Base-by-base conservation (phyloP, 2,888 invertebrate genomes). In the Noctua janthina region DNA sequence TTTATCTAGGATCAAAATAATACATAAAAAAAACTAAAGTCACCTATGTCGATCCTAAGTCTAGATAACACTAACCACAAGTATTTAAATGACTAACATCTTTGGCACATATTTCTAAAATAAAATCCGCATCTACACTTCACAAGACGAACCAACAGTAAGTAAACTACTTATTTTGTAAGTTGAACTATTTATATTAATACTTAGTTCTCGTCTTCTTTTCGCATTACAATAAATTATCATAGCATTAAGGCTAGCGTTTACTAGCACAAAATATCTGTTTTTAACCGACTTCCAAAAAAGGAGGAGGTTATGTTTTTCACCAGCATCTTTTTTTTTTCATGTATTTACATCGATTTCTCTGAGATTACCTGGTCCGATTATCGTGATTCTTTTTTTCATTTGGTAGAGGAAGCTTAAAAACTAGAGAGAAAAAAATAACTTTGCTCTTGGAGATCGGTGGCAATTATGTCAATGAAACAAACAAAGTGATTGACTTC, bases 181-280 rank as follows among this genome's bases (percentile, higher is more conserved):
- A n/a, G 39, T 59, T 66, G 35, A n/a, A 43, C 35, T 78, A 73
- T 83, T 82, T 71, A 80, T 72, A 15, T 49, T 11, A 64, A 39
- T 17, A 70, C 23, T 4, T 29, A 70, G 0, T 1, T 29, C 5
- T 20, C 23, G 17, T 68, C 49, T 67, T 68, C 15, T 67, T 77
- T 68, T 64, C n/a, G 13, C 43, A 66, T 74, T 39, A 23, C 13
- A 76, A 77, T 76, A 74, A 68, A 76, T 81, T 71, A 76, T 39
- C 79, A 83, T 79, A 73, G 15, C 66, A 20, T 67, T 51, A 79
- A 49, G 69, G 43, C 35, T 20, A 59, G 39, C 62, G 15, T 29
- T 39, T 35, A 74, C 67, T 10, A n/a, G 43, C 7, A 13, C 23
- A 20, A 56, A 51, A 46, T 11, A 54, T 39, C 17, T 39, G 13